These are phyloP conservation scores for Papio anubis DNA, from an alignment of 2,113 vertebrate genomes.

Conservation along the genomic window DNA sequence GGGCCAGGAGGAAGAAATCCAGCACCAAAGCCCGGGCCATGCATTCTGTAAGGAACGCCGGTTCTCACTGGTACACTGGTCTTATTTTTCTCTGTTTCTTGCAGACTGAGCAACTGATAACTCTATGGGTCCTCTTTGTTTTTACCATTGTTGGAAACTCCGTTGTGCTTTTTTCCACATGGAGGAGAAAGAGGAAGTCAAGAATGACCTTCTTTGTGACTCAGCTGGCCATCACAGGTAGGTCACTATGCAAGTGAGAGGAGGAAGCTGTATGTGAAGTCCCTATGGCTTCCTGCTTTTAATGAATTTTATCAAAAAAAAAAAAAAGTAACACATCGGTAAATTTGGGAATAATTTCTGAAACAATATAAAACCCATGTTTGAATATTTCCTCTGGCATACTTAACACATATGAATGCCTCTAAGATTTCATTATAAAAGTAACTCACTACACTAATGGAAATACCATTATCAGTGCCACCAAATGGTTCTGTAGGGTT, in stretches of 20 bases:
- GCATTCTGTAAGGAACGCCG: neutral
- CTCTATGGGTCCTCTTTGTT: constrained; percentile 86
- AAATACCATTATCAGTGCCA: neutral
- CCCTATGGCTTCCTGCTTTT: neutral
- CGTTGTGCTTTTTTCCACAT: constrained; percentile 82
- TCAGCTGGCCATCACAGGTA: constrained; percentile 87
- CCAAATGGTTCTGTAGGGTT: neutral
- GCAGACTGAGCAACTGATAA: constrained; percentile 87
- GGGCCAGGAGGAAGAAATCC: neutral
- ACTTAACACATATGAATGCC: neutral
- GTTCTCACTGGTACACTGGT: rapidly evolving
- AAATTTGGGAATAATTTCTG: neutral
- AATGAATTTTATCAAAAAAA: neutral
- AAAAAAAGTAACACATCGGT: neutral
- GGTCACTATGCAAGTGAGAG: neutral
- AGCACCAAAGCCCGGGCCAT: neutral
- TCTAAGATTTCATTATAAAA: constrained; percentile 25
- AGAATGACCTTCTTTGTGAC: constrained; percentile 88
- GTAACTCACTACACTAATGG: neutral
- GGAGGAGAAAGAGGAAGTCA: constrained; percentile 85
- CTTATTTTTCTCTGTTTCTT: neutral
- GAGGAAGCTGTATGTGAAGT: neutral
- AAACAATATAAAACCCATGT: neutral
- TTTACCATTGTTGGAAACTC: constrained; percentile 84
- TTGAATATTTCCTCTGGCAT: neutral